Evolutionary conservation across 2,888 invertebrate species (phyloP).

Genomic region (Eupithecia subfuscata): DNA sequence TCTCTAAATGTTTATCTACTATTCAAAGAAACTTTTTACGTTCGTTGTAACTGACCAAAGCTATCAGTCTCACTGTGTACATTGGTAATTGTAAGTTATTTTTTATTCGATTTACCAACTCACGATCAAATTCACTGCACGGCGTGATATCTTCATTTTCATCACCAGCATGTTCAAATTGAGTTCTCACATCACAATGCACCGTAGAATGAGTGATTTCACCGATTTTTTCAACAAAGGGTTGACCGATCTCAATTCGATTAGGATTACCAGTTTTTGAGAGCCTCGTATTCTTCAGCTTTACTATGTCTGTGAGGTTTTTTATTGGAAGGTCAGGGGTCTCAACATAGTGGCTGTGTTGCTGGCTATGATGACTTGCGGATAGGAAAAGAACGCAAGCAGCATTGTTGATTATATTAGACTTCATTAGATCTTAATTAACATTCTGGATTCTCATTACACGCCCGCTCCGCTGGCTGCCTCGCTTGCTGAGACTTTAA

Average conservation of each 20-base stretch:
- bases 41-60: constrained; percentile 5
- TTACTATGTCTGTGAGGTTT: constrained; percentile 32
- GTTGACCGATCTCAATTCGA: constrained; percentile 82
- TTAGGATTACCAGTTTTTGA: constrained; percentile 66
- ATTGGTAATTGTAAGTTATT: constrained; percentile 20
- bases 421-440: constrained; percentile 84
- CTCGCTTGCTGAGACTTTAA: constrained; percentile 72
- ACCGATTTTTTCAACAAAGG: constrained; percentile 81
- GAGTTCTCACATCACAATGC: constrained; percentile 83
- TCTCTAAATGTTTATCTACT: constrained; percentile 1
- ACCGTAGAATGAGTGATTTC: constrained; percentile 74
- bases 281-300: constrained; percentile 51
- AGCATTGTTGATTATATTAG: constrained; percentile 84
- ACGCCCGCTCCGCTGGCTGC: constrained; percentile 69
- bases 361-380: constrained; percentile 81
- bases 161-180: constrained; percentile 73
- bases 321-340: constrained; percentile 64
- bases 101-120: constrained; percentile 42
- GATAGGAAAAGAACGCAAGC: constrained; percentile 79
- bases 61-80: constrained; percentile 22
- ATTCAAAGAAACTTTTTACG: constrained; percentile 19
- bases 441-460: constrained; percentile 84
- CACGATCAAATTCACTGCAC: constrained; percentile 45
- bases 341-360: constrained; percentile 61
- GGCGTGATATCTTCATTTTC: constrained; percentile 74